Base-by-base conservation (phyloP, 53 echinoderm and acorn worm species). In the Crossaster papposus region DNA sequence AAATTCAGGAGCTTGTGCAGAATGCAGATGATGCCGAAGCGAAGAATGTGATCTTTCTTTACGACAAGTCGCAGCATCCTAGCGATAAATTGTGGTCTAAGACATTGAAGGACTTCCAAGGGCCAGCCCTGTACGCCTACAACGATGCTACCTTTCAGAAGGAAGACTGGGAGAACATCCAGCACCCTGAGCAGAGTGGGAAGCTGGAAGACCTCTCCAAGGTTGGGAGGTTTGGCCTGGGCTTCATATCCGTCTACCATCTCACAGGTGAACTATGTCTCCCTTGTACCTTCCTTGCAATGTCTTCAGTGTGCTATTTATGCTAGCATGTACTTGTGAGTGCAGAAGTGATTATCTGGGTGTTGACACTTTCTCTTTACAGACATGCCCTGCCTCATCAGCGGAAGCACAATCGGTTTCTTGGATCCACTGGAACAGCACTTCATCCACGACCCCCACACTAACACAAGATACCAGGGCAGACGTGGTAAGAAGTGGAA, bases 231-330 rank as follows among this genome's bases (percentile, higher is more conserved):
- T 97, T 97, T 77, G 97, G 97, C 13, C 92, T 97, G 15, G 97
- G 97, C 50, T 97, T 97, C 85, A 95, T 91, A 51, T 97, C 97
- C 18, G 97, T 97, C 23, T 97, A 97, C 80, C 97, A 97, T 73
- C 35, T 95, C 22, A 97, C 97, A 92, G 97, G 97, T 95, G n/a
- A 71, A 81, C 52, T n/a, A n/a, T n/a, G n/a, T n/a, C n/a, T n/a
- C n/a, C n/a, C n/a, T n/a, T 1, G 36, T 4, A 34, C 22, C 33
- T 32, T 28, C 32, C 22, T 4, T 18, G 2, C n/a, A 26, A 11
- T 17, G 1, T 14, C n/a, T 77, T 3, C 51, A 12, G 29, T 54
- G 32, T 36, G 5, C 7, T 58, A n/a, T 38, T n/a, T 24, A 54
- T 54, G 58, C 2, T 5, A 0, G 26, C 31, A 2, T 1, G 50